A percentile compares a stretch with the other conserved stretches of the same genome.
Evolutionary conservation across 2,888 invertebrate species (phyloP).

Genomic region (Oscheius sp.): DNA sequence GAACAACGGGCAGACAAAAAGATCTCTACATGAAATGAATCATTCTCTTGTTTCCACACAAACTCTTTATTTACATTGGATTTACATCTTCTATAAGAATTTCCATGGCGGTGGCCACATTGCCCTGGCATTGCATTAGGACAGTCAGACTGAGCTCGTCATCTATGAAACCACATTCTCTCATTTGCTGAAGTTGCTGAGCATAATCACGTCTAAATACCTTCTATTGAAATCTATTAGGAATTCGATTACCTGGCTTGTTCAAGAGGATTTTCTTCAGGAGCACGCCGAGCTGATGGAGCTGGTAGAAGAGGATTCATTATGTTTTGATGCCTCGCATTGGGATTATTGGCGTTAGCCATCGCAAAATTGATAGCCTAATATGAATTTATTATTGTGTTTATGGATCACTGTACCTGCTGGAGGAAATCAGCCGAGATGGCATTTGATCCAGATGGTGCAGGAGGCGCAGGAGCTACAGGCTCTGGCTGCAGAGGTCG

Average conservation of each 20-base stretch:
- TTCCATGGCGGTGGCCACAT: slow-evolving; percentile 89
- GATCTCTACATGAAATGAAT: slow-evolving; percentile 17
- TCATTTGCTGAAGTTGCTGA: slow-evolving; percentile 78
- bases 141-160: slow-evolving; percentile 86
- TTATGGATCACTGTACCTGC: neutral
- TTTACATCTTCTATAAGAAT: slow-evolving; percentile 75
- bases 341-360: neutral
- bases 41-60: slow-evolving; percentile 2
- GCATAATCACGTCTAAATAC: neutral
- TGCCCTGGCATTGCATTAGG: slow-evolving; percentile 82
- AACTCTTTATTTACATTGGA: slow-evolving; percentile 5
- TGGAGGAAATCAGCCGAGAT: slow-evolving; percentile 21
- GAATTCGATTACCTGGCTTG: neutral
- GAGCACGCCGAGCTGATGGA: too few species aligned
- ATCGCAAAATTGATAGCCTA: slow-evolving; percentile 26
- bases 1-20: slow-evolving; percentile 17
- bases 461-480: neutral
- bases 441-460: neutral
- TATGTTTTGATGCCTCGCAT: neutral
- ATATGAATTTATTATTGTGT: neutral
- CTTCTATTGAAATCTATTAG: neutral
- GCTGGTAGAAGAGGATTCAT: neutral
- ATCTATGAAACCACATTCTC: slow-evolving; percentile 88
- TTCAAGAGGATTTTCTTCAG: neutral
- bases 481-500: neutral